These are phyloP conservation scores for Lasioglossum calceatum DNA, from an alignment of 2,888 invertebrate genomes.

Conservation along the genomic window DNA sequence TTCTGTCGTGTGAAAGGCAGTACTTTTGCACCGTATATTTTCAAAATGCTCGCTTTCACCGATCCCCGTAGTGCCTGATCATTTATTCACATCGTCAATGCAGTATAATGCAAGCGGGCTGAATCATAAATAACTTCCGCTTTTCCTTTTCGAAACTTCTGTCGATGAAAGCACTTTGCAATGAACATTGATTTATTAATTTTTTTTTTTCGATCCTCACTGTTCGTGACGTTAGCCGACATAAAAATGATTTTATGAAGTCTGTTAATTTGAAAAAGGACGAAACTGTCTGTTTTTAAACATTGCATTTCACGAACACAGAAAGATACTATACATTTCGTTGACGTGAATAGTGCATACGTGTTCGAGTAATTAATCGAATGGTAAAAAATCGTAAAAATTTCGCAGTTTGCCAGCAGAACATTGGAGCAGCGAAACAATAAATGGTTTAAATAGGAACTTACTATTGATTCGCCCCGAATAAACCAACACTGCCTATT, in stretches of 20 bases:
- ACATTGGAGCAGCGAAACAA: neutral
- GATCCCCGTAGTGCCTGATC: constrained; percentile 5
- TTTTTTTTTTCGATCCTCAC: neutral
- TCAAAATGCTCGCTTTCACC: neutral
- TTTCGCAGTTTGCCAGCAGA: neutral
- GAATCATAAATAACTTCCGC: constrained; percentile 3
- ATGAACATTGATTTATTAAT: constrained; percentile 1
- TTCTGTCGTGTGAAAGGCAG: neutral
- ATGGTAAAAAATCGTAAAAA: neutral
- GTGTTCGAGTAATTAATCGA: neutral
- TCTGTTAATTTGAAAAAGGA: neutral
- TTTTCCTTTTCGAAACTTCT: neutral
- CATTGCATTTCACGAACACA: neutral
- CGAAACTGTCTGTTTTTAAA: neutral
- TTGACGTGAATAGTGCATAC: no score
- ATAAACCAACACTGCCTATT: neutral
- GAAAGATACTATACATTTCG: neutral
- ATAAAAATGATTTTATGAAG: neutral
- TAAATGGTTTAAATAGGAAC: constrained; percentile 3
- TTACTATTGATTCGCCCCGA: constrained; percentile 14
- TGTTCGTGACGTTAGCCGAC: neutral
- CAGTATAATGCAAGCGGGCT: constrained; percentile 1
- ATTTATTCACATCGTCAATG: constrained; percentile 11
- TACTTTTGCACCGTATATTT: neutral
- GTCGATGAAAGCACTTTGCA: neutral